Conservation (phyloP, 2,797 vertebrate species). For the Yasuhikotakia modesta region DNA sequence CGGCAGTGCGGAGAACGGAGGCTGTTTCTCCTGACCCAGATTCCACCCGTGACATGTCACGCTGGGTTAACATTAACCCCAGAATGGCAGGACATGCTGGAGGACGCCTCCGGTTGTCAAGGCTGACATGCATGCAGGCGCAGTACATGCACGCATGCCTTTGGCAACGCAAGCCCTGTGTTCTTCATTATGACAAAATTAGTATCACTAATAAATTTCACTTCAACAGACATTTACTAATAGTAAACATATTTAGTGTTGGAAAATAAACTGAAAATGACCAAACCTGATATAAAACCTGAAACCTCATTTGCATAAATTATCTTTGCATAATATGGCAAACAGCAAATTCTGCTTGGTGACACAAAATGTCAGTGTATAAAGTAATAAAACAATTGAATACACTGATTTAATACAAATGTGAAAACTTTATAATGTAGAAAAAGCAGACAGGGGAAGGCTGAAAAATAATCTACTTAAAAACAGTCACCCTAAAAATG, state of each 20-base stretch:
- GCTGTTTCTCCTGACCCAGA: conserved; percentile 76
- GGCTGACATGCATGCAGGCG: conserved; percentile 55
- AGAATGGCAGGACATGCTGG: conserved; percentile 60
- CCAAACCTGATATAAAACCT: no score
- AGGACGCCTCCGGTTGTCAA: conserved; percentile 66
- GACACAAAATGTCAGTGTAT: no score
- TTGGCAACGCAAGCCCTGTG: background rate
- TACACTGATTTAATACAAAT: no score
- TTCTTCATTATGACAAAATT: background rate
- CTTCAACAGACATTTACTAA: no score
- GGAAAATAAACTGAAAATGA: no score
- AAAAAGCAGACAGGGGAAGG: background rate
- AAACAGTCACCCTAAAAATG: background rate
- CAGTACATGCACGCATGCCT: background rate
- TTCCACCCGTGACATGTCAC: conserved; percentile 68
- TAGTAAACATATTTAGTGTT: no score
- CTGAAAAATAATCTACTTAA: no score
- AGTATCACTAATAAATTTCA: background rate
- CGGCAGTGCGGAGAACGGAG: conserved; percentile 36
- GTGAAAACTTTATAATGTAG: no score
- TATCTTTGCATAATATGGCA: no score
- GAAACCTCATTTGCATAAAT: no score
- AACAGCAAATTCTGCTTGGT: no score
- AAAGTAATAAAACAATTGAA: no score
- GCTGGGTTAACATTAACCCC: conserved; percentile 66